Percentiles rank a stretch among this genome's conserved stretches.
phyloP scores from a whole-genome alignment of 2,113 vertebrate species.

The Pontoporia blainvillei region DNA sequence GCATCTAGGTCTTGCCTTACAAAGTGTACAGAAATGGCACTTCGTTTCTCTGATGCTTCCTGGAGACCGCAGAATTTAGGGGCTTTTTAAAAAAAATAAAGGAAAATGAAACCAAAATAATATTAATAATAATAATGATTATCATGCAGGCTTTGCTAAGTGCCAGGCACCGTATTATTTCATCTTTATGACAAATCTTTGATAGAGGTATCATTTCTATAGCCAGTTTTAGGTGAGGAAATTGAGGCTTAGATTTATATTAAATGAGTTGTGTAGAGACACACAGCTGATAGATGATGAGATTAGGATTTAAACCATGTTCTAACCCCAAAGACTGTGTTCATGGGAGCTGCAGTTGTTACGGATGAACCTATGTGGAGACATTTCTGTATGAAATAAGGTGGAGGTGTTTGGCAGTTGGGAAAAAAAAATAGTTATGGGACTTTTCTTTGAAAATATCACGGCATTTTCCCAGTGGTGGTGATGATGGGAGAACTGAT shows the following conservation, averaged over 20 bases:
- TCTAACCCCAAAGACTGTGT: background rate
- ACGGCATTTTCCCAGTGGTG: background rate
- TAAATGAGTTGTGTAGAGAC: background rate
- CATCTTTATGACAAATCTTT: background rate
- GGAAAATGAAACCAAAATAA: slow-evolving; percentile 54
- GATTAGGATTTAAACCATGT: background rate
- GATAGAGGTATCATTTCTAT: background rate
- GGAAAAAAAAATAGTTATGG: background rate
- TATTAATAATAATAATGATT: background rate
- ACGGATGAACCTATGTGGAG: background rate
- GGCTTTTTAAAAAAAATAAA: slow-evolving; percentile 71
- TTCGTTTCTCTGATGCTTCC: slow-evolving; percentile 76
- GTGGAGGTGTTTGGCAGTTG: background rate
- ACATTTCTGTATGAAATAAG: background rate
- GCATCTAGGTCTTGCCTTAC: slow-evolving; percentile 73
- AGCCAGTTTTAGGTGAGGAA: background rate
- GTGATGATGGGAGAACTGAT: background rate
- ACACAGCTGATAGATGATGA: background rate
- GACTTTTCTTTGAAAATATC: background rate
- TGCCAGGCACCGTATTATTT: background rate
- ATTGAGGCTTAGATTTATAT: background rate
- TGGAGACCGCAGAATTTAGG: slow-evolving; percentile 82
- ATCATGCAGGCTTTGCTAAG: background rate
- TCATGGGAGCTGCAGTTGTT: background rate
- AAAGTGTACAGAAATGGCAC: slow-evolving; percentile 71